phyloP scores from a whole-genome alignment of 2,888 invertebrate genomes.

The Lamellibrachia satsuma region DNA sequence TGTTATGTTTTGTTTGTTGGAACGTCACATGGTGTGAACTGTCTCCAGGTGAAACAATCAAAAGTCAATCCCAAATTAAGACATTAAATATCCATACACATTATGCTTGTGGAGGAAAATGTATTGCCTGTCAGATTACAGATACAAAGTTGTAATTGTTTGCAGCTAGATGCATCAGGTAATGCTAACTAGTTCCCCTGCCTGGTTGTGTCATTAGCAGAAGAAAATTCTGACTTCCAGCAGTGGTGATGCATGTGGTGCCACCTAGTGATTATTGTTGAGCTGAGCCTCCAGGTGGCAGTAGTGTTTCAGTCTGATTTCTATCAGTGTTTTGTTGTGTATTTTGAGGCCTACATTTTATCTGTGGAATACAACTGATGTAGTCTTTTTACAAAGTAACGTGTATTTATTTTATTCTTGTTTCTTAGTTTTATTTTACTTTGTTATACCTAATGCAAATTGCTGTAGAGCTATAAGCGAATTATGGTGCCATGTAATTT shows the following conservation, averaged over 20 bases:
- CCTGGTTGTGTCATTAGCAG: background rate
- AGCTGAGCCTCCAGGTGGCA: background rate
- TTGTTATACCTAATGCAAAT: too few relatives aligned
- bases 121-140: too few relatives aligned
- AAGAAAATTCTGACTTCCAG: background rate
- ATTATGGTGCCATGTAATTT: too few relatives aligned
- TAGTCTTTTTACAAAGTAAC: too few relatives aligned
- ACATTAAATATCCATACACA: background rate
- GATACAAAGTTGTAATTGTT: background rate
- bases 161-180: background rate
- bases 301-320: background rate
- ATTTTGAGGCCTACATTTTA: too few relatives aligned
- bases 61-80: background rate
- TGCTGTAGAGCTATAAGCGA: too few relatives aligned
- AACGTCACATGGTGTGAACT: background rate
- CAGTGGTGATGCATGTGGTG: constrained; percentile 3
- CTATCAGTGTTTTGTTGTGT: background rate
- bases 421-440: too few relatives aligned
- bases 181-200: background rate
- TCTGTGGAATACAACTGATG: too few relatives aligned
- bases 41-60: background rate
- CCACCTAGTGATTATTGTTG: background rate
- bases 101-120: too few relatives aligned
- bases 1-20: background rate
- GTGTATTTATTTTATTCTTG: too few relatives aligned